Base-by-base conservation (phyloP, 2,888 invertebrate genomes). In the Nymphalis urticae region DNA sequence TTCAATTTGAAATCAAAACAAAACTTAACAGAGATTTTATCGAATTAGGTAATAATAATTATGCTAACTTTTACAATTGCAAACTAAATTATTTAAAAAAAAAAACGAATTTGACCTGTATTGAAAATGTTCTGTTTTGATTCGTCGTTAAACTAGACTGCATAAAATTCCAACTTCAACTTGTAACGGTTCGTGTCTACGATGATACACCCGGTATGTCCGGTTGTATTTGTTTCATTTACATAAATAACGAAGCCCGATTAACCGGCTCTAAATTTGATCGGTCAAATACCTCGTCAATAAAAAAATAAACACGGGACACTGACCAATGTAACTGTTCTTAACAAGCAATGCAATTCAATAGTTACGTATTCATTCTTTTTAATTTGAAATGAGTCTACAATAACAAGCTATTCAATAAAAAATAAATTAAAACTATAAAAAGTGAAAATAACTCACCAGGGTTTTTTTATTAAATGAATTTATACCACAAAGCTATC, bases 231-330 rank as follows among this genome's bases (percentile, higher is more conserved):
- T 68, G 61, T 69, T 65, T 65, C 63, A 71, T 73, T 73, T 71
- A 69, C 71, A 69, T 72, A 72, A 64, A 73, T 71, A 71, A 64
- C 69, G 65, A 53, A 58, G 63, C 69, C 64, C 66, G 69, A 65
- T 68, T 53, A 65, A 72, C 70, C 66, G 64, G 72, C 60, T 70
- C 54, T 66, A 64, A 64, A 56, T 73, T 73, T 78, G 78, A 78
- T 77, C 79, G 79, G 80, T 79, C 79, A 78, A 81, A 76, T 70
- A 81, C 82, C 80, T 77, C 72, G 66, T 66, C 70, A 66, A 71
- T 73, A 76, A 75, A 78, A 72, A 72, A 61, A 51, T 51, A 56
- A 66, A 69, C 62, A 59, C 59, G 36, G 65, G 69, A 65, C 64
- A 50, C 62, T 65, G 56, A 19, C 65, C 61, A 56, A 64, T 48